These are phyloP conservation scores for Dilophus febrilis DNA, from an alignment of 2,888 invertebrate species.

Conservation along the genomic window DNA sequence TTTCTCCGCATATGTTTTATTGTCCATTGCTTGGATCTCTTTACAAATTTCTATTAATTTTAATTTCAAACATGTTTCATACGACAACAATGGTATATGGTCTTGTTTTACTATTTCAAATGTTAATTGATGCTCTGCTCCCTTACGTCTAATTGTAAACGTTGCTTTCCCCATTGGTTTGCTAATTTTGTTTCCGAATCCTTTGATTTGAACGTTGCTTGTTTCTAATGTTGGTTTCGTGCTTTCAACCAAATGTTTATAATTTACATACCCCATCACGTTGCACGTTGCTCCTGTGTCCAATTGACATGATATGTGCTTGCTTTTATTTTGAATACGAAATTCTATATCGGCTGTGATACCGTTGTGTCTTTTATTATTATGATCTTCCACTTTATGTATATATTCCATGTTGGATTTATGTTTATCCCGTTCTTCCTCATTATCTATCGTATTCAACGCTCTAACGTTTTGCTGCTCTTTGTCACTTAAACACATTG, in stretches of 20 bases:
- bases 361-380: no score
- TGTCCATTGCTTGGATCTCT: constrained; percentile 3
- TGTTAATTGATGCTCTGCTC: not conserved
- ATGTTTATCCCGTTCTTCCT: no score
- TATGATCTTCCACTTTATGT: no score
- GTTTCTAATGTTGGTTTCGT: no score
- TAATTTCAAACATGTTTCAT: constrained; percentile 4
- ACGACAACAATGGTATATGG: not conserved
- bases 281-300: not conserved
- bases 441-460: no score
- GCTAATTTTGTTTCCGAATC: not conserved
- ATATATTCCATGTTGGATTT: no score
- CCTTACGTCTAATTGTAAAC: not conserved
- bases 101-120: not conserved
- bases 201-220: no score
- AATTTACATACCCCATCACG: not conserved
- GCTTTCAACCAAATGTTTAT: not conserved
- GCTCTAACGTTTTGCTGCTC: no score
- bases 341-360: not conserved
- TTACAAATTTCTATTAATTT: constrained; percentile 6
- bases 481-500: no score
- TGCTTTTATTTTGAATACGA: not conserved
- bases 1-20: constrained; percentile 1
- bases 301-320: not conserved
- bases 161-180: not conserved